phyloP scores from a whole-genome alignment of 2,888 invertebrate species.

The Eupithecia insigniata region DNA sequence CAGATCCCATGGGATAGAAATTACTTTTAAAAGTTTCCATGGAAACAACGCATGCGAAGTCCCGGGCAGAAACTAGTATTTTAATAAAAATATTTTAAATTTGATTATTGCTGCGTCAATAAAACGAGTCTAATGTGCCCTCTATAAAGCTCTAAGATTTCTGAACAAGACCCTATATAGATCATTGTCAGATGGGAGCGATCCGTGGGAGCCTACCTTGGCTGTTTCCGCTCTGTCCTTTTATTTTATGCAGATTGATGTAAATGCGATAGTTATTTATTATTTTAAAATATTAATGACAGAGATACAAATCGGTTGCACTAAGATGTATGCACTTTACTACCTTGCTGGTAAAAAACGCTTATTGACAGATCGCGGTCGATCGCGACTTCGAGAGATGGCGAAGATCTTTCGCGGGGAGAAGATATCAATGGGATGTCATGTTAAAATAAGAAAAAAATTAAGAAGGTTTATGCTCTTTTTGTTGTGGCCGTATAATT shows the following conservation, averaged over 20 bases:
- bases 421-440: background rate
- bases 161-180: slow-evolving; percentile 16
- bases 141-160: slow-evolving; percentile 16
- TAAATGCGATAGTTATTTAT: slow-evolving; percentile 47
- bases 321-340: background rate
- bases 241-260: slow-evolving; percentile 55
- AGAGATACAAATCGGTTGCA: slow-evolving; percentile 26
- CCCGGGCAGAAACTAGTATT: too few species aligned
- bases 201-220: slow-evolving; percentile 60
- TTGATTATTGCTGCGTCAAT: background rate
- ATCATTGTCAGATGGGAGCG: slow-evolving; percentile 39
- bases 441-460: background rate
- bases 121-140: background rate
- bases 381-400: background rate
- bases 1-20: too few species aligned
- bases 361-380: background rate
- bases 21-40: too few species aligned
- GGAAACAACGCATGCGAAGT: too few species aligned
- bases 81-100: background rate
- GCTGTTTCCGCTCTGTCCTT: slow-evolving; percentile 52
- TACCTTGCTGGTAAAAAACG: background rate
- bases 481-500: too few species aligned
- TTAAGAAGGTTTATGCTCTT: background rate
- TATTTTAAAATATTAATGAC: slow-evolving; percentile 37
- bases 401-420: background rate